These are phyloP conservation scores for Drosophila ogumai DNA, from an alignment of 1,140 invertebrate species.

Conservation along the genomic window DNA sequence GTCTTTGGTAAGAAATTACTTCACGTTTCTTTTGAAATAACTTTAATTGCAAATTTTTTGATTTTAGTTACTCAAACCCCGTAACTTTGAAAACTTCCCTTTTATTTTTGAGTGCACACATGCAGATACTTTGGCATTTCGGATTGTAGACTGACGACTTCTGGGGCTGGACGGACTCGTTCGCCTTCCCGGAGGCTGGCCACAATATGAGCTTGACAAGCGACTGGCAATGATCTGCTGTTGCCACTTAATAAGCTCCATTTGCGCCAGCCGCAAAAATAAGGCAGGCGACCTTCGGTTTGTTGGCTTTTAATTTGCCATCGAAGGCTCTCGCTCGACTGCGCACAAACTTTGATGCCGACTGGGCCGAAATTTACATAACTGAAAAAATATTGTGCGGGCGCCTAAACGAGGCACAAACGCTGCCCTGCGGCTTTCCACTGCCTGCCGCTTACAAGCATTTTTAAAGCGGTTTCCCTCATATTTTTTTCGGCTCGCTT, in stretches of 20 bases:
- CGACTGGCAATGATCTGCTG: conserved; percentile 43
- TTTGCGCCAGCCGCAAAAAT: conserved; percentile 38
- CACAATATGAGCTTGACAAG: conserved; percentile 21
- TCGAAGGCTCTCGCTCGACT: conserved; percentile 40
- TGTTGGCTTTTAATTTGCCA: conserved; percentile 55
- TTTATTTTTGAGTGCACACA: conserved; percentile 6
- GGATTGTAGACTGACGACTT: neutral
- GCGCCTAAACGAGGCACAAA: conserved; percentile 56
- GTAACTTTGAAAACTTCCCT: neutral
- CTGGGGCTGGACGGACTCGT: neutral
- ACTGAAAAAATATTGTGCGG: conserved; percentile 60
- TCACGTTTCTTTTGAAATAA: neutral
- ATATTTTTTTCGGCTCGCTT: conserved; percentile 7
- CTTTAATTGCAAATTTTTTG: neutral
- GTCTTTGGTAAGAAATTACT: neutral
- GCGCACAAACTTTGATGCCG: conserved; percentile 33
- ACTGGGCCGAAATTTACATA: conserved; percentile 54
- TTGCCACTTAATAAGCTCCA: conserved; percentile 55
- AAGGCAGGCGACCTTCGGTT: conserved; percentile 28
- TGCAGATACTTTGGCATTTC: conserved; percentile 2
- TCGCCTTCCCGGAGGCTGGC: conserved; percentile 1
- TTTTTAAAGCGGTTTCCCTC: conserved; percentile 53
- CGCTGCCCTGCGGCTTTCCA: conserved; percentile 52
- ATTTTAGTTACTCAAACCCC: neutral
- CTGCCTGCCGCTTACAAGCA: conserved; percentile 51